Conservation (phyloP, 1,140 invertebrate genomes). For the Nephila pilipes region DNA sequence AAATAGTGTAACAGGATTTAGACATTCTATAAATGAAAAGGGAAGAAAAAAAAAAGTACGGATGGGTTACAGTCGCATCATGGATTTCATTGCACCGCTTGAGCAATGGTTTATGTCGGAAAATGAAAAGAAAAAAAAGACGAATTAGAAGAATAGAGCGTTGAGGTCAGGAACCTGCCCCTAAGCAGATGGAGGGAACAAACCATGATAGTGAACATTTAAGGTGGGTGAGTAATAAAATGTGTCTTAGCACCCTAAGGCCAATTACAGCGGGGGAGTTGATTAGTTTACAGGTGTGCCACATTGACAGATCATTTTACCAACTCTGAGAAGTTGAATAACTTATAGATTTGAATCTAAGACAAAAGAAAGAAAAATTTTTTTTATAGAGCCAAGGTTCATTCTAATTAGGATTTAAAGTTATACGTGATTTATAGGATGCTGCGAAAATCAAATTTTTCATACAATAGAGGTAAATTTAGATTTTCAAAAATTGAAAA, state of each 20-base stretch:
- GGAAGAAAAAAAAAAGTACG: background rate
- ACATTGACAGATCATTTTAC: background rate
- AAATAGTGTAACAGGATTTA: slow-evolving; percentile 66
- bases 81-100: slow-evolving; percentile 45
- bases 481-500: too few relatives aligned
- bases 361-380: too few relatives aligned
- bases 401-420: too few relatives aligned
- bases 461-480: too few relatives aligned
- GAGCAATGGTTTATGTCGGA: slow-evolving; percentile 57
- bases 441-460: too few relatives aligned
- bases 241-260: background rate
- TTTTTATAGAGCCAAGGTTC: too few relatives aligned
- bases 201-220: background rate
- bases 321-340: background rate
- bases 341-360: too few relatives aligned
- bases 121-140: background rate
- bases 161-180: slow-evolving; percentile 62
- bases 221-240: slow-evolving; percentile 30
- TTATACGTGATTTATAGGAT: too few relatives aligned
- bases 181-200: slow-evolving; percentile 21
- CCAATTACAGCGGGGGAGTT: background rate
- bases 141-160: slow-evolving; percentile 52
- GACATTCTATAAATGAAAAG: slow-evolving; percentile 31
- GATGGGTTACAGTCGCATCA: slow-evolving; percentile 13
- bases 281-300: background rate